A percentile compares a stretch with the other conserved stretches of the same genome.
These are phyloP conservation scores for Fissipunctia ypsillon DNA, from an alignment of 2,888 invertebrate genomes.

Conservation along the genomic window DNA sequence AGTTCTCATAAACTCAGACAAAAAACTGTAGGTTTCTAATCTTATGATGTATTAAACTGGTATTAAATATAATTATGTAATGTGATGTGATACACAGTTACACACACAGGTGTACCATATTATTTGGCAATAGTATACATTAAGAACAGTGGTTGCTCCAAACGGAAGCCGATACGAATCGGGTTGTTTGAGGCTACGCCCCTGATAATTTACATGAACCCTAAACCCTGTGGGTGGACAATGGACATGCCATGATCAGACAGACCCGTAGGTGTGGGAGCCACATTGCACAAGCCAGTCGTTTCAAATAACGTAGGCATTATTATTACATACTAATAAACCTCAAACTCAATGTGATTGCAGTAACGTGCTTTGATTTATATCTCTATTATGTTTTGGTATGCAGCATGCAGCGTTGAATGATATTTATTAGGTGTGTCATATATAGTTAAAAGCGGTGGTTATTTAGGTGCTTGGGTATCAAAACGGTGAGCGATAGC, in stretches of 20 bases:
- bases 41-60: no score
- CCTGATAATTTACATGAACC: slow-evolving; percentile 8
- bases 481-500: not conserved
- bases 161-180: no score
- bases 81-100: no score
- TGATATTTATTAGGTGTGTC: slow-evolving; percentile 26
- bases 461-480: not conserved
- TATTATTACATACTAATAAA: slow-evolving; percentile 21
- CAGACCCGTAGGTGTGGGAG: slow-evolving; percentile 33
- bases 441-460: slow-evolving; percentile 13
- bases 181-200: no score
- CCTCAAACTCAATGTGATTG: slow-evolving; percentile 1
- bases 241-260: slow-evolving; percentile 12
- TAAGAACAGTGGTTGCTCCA: no score
- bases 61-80: no score
- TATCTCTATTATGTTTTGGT: slow-evolving; percentile 35
- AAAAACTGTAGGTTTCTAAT: no score
- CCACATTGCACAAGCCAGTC: slow-evolving; percentile 8
- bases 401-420: slow-evolving; percentile 29
- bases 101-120: no score
- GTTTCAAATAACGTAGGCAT: not conserved
- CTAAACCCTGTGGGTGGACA: slow-evolving; percentile 21
- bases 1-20: no score
- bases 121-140: no score
- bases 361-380: slow-evolving; percentile 29